Percentiles rank a stretch among this genome's conserved stretches.
Evolutionary conservation across 2,888 invertebrate genomes (phyloP).

Genomic region (Acrobasis suavella): DNA sequence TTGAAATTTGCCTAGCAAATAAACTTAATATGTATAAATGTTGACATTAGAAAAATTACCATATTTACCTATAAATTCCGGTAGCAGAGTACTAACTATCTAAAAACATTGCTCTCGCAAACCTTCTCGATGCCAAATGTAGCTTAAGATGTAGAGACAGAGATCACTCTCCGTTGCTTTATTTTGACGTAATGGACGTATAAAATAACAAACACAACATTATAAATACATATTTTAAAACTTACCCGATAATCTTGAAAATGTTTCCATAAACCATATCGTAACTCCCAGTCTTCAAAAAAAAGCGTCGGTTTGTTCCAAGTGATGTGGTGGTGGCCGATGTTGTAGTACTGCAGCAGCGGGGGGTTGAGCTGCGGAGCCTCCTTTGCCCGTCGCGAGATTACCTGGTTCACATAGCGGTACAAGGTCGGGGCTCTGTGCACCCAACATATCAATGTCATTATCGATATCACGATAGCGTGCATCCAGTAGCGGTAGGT

Average conservation of each 20-base stretch:
- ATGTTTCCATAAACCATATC: constrained; percentile 85
- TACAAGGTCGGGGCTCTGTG: constrained; percentile 82
- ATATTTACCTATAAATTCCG: too few species aligned
- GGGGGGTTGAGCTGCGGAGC: constrained; percentile 86
- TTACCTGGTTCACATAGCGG: constrained; percentile 80
- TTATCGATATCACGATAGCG: constrained; percentile 81
- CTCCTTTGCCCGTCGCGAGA: constrained; percentile 80
- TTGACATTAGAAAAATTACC: too few species aligned
- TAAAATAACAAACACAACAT: too few species aligned
- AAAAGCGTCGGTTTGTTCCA: constrained; percentile 84
- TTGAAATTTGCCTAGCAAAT: too few species aligned
- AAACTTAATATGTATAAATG: too few species aligned
- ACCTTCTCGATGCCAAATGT: too few species aligned
- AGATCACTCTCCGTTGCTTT: too few species aligned
- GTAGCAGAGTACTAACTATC: too few species aligned
- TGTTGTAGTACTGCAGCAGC: constrained; percentile 74
- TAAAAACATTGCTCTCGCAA: too few species aligned
- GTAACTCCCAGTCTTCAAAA: constrained; percentile 85
- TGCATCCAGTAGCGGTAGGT: constrained; percentile 79
- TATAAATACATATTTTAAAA: too few species aligned
- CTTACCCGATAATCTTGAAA: constrained; percentile 54
- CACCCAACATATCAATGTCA: constrained; percentile 84
- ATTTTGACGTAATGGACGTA: too few species aligned
- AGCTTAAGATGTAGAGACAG: too few species aligned
- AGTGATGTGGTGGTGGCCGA: constrained; percentile 79